Evolutionary conservation across 2,113 vertebrate genomes (phyloP), one percentile per base, ranked within the genome.

Genomic region (Danionella cerebrum): DNA sequence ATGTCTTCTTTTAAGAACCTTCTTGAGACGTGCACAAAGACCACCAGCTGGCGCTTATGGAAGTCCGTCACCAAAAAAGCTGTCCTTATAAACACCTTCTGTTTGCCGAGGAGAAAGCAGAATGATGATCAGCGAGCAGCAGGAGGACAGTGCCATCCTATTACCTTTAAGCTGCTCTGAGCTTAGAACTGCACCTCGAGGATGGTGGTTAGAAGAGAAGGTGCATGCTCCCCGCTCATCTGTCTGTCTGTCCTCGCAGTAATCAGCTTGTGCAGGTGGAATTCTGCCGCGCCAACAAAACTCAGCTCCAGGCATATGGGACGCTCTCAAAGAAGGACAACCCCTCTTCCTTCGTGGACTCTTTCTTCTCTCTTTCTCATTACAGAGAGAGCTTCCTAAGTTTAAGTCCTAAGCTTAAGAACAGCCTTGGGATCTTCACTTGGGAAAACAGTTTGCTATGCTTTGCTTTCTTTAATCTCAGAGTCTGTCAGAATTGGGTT

Each of bases 211-310:
- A 58, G 29, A 52, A 41, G 36, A 58, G 29, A 52, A 41, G 36
- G 69, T 65, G 41, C 73, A 39, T n/a, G 52, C 74, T 53, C 51
- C 16, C 33, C 51, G 51, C 29, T 66, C 42, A n/a, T n/a, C n/a
- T n/a, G 38, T 71, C 57, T 52, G n/a, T 38, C 57, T 68, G 38
- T 59, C 57, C 45, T 67, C 47, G 57, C 29, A 6, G 64, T 79
- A 77, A 85, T 84, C 76, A 51, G 70, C 68, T 78, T 76, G 67
- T 47, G 66, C 41, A 38, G 65, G 39, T 65, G 65, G 70, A 70
- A 54, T 50, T 42, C 52, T 65, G 68, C 70, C 73, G 63, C 58
- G 63, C 63, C 79, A 84, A 82, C 78, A 81, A 78, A 76, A 65
- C 51, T 66, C 29, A 45, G 65, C 24, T 57, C 51, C 69, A 73